Evolutionary conservation across 2,113 vertebrate genomes (phyloP).

Genomic region (Cynopterus brachyotis): DNA sequence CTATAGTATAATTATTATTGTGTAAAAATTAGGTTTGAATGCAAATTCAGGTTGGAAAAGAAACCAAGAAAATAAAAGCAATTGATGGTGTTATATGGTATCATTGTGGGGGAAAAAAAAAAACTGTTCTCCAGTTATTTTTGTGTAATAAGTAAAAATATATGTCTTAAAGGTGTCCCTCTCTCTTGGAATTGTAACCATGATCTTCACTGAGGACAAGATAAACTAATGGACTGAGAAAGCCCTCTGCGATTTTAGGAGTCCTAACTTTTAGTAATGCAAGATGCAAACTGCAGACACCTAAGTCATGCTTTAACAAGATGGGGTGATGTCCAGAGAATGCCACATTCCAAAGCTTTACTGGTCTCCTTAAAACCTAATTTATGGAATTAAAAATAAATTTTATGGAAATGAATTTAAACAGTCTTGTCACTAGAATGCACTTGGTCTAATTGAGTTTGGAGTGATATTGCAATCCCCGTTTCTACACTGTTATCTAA

Average conservation of each 20-base stretch:
- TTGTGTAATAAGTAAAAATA: background rate
- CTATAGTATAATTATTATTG: background rate
- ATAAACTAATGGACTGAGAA: background rate
- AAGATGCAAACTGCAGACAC: background rate
- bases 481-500: background rate
- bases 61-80: background rate
- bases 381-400: conserved; percentile 73
- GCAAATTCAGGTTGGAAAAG: conserved; percentile 4
- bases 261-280: background rate
- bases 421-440: conserved; percentile 50
- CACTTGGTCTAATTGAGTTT: conserved; percentile 59
- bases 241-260: background rate
- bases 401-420: conserved; percentile 59
- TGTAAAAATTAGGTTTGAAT: conserved; percentile 47
- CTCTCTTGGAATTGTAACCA: background rate
- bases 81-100: background rate
- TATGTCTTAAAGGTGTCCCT: background rate
- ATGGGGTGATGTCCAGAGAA: background rate
- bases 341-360: background rate
- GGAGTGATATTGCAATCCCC: background rate
- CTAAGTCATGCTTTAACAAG: background rate
- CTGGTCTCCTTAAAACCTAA: conserved; percentile 57
- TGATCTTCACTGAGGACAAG: background rate
- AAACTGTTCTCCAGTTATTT: background rate
- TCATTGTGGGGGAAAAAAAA: background rate